phyloP scores from a whole-genome alignment of 1,140 invertebrate genomes.

The Zaprionus ornatus region DNA sequence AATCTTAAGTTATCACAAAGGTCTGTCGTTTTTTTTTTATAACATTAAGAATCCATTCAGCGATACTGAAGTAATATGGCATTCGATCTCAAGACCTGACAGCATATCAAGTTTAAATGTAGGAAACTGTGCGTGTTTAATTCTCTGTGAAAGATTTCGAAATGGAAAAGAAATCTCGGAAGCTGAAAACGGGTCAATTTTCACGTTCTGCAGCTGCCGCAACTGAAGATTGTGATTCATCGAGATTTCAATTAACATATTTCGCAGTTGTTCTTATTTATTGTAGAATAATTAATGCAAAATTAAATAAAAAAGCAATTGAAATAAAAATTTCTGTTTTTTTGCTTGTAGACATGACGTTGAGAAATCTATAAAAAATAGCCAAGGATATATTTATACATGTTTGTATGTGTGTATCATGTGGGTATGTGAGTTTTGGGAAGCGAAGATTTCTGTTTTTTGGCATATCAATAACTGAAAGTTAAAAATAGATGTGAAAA shows the following conservation, averaged over 20 bases:
- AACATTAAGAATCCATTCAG: not conserved
- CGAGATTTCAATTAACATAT: slow-evolving; percentile 11
- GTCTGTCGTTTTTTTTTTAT: not conserved
- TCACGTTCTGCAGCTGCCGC: not conserved
- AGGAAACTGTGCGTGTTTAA: not conserved
- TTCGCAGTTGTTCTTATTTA: not conserved
- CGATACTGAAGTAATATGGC: not conserved
- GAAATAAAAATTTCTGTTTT: slow-evolving; percentile 32
- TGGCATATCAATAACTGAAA: slow-evolving; percentile 81
- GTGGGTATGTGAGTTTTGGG: slow-evolving; percentile 30
- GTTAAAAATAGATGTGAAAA: slow-evolving; percentile 68
- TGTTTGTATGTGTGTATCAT: not conserved
- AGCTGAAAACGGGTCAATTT: not conserved
- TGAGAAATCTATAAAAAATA: slow-evolving; percentile 57
- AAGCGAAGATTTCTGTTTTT: slow-evolving; percentile 65
- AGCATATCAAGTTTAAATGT: not conserved
- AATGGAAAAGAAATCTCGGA: not conserved
- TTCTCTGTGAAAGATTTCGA: not conserved
- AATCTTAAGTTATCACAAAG: not conserved
- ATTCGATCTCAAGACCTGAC: not conserved
- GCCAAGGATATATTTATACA: slow-evolving; percentile 28
- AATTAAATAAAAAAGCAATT: not conserved
- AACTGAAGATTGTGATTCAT: not conserved
- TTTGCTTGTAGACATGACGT: slow-evolving; percentile 54
- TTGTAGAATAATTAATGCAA: not conserved